phyloP scores from a whole-genome alignment of 2,113 vertebrate genomes.

The Dromas ardeola region DNA sequence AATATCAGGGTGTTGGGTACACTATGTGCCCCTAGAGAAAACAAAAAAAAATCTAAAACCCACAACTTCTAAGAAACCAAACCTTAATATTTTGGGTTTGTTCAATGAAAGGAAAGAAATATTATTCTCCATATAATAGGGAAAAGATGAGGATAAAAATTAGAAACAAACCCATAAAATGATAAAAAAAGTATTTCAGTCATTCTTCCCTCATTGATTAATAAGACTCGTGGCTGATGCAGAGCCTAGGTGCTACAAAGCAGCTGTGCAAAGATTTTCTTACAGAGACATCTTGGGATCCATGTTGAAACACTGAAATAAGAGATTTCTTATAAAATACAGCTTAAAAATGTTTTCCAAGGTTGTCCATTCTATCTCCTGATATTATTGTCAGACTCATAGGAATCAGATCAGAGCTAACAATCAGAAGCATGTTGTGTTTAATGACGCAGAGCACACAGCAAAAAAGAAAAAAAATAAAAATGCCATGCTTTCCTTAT shows the following conservation, averaged over 20 bases:
- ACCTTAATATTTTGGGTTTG: neutral
- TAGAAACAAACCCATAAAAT: neutral
- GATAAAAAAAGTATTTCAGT: neutral
- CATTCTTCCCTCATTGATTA: neutral
- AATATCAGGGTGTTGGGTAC: neutral
- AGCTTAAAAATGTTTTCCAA: neutral
- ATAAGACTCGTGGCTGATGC: neutral
- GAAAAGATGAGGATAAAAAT: neutral
- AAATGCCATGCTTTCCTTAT: neutral
- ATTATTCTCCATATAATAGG: neutral
- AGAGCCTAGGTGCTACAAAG: neutral
- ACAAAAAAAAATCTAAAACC: neutral
- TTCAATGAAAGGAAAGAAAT: neutral
- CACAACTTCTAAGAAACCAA: neutral
- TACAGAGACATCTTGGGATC: neutral
- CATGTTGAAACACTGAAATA: neutral
- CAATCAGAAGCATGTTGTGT: neutral
- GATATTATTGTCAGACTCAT: neutral
- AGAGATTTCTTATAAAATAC: neutral
- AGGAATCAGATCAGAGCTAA: neutral
- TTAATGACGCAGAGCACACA: neutral
- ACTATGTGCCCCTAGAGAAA: neutral
- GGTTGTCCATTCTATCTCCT: neutral
- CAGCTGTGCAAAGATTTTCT: neutral
- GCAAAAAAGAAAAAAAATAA: fast-evolving